Evolutionary conservation across 2,888 invertebrate species (phyloP).

Genomic region (Aphelenchoides bicaudatus): DNA sequence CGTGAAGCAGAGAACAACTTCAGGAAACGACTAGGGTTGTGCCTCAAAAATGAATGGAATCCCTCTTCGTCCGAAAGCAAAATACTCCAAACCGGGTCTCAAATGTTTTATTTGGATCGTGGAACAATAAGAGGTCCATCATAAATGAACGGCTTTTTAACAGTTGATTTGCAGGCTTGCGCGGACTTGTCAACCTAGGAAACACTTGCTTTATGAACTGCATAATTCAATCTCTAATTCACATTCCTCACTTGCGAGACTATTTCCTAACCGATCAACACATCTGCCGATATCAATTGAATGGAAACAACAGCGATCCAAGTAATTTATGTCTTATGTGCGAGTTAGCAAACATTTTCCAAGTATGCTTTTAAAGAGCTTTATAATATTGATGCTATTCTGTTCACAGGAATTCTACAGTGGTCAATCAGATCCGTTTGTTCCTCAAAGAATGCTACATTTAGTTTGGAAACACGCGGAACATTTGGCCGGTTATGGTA

Average conservation of each 20-base stretch:
- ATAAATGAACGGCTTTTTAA: background rate
- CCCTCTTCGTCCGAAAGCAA: conserved; percentile 30
- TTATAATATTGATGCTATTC: background rate
- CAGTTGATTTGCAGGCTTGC: conserved; percentile 67
- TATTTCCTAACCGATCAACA: conserved; percentile 91
- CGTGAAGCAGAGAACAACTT: conserved; percentile 72
- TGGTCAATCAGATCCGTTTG: conserved; percentile 72
- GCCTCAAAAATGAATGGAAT: conserved; percentile 36
- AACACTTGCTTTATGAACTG: conserved; percentile 99
- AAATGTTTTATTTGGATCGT: conserved; percentile 12
- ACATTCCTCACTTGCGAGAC: conserved; percentile 75
- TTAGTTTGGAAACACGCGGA: conserved; percentile 94
- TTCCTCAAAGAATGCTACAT: conserved; percentile 81
- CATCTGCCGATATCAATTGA: conserved; percentile 69
- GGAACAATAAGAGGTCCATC: conserved; percentile 23
- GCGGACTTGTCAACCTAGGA: conserved; percentile 90
- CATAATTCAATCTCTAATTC: conserved; percentile 82
- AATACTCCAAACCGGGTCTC: conserved; percentile 20
- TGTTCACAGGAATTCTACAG: conserved; percentile 40
- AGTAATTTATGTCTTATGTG: conserved; percentile 73
- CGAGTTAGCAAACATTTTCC: conserved; percentile 89
- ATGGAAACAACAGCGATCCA: conserved; percentile 51
- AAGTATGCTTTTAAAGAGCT: conserved; percentile 66
- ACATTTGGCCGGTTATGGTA: conserved; percentile 71
- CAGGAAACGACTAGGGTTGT: conserved; percentile 29